phyloP scores from a whole-genome alignment of 1,140 invertebrate genomes.

The Pararge aegeria region DNA sequence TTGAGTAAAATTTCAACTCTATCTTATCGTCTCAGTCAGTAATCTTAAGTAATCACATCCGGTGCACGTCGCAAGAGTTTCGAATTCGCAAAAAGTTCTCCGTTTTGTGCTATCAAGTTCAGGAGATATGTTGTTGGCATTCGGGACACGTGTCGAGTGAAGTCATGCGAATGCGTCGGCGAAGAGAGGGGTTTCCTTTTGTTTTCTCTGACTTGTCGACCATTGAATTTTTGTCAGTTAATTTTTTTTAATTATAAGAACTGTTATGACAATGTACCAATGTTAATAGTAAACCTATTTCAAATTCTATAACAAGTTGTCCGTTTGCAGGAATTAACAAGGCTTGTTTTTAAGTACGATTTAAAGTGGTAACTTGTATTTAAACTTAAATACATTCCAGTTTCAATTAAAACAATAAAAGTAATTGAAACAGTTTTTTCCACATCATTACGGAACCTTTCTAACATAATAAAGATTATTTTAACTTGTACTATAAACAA shows the following conservation, averaged over 20 bases:
- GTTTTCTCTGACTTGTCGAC: not conserved
- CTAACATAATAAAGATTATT: constrained; percentile 16
- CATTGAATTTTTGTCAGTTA: too few species aligned
- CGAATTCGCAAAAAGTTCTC: not conserved
- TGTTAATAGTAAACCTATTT: too few species aligned
- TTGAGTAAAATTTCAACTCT: too few species aligned
- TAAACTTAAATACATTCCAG: too few species aligned
- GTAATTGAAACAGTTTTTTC: not conserved
- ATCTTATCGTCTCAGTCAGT: not conserved
- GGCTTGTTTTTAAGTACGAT: too few species aligned
- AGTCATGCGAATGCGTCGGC: not conserved
- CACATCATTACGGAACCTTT: not conserved
- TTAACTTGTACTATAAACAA: constrained; percentile 30
- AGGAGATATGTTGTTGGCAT: constrained; percentile 15
- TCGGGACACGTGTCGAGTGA: constrained; percentile 20
- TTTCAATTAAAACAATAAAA: too few species aligned
- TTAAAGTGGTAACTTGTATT: too few species aligned
- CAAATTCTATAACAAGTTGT: too few species aligned
- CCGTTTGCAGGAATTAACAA: too few species aligned
- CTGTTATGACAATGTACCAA: too few species aligned
- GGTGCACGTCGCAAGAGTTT: not conserved
- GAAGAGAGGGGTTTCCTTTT: constrained; percentile 5
- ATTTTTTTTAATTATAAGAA: too few species aligned
- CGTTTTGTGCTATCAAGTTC: not conserved
- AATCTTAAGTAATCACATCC: not conserved